phyloP scores from a whole-genome alignment of 2,888 invertebrate genomes.

The Pristionchus fissidentatus region DNA sequence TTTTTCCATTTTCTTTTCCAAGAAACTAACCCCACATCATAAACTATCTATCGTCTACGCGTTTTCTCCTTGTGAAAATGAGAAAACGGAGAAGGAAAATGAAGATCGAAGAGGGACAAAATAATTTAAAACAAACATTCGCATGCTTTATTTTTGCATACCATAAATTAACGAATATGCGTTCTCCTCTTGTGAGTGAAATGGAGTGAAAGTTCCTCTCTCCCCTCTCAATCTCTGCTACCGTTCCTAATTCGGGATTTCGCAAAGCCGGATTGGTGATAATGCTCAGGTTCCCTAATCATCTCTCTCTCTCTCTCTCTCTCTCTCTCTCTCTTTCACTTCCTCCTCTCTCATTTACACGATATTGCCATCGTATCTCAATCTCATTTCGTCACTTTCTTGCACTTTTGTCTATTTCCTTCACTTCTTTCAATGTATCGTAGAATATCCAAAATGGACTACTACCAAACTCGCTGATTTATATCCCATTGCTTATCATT shows the following conservation, averaged over 20 bases:
- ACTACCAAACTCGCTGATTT: conserved; percentile 3
- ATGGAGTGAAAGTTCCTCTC: conserved; percentile 1
- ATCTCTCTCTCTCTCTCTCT: neutral
- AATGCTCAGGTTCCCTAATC: neutral
- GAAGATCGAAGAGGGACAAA: too few species aligned
- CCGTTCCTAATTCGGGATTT: conserved; percentile 40
- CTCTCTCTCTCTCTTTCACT: neutral
- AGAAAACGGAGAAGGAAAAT: too few species aligned
- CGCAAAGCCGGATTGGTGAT: conserved; percentile 3
- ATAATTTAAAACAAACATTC: too few species aligned
- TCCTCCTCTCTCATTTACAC: neutral
- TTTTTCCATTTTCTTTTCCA: too few species aligned
- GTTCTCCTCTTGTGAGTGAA: neutral
- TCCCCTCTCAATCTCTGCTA: conserved; percentile 12
- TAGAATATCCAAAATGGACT: neutral
- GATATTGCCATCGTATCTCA: neutral
- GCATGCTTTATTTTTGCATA: too few species aligned
- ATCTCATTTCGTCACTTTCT: neutral
- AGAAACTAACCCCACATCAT: too few species aligned
- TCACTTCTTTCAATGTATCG: too few species aligned
- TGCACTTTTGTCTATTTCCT: neutral
- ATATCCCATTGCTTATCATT: neutral
- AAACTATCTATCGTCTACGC: too few species aligned
- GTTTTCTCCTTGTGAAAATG: too few species aligned
- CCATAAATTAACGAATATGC: too few species aligned